Conservation (phyloP, 2,888 invertebrate species). For the Cremastinae sp. region DNA sequence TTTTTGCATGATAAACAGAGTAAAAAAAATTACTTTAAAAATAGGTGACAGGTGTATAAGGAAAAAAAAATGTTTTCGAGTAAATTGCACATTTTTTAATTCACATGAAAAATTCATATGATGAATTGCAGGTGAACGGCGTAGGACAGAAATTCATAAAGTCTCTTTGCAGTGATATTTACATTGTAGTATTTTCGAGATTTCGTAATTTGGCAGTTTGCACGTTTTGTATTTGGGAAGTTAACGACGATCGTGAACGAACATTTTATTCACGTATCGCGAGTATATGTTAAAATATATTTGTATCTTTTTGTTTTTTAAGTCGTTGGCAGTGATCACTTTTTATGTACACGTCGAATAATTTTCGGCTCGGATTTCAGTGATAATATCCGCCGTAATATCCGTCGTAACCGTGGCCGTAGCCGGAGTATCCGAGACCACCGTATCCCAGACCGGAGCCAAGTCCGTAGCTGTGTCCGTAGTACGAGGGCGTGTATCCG, state of each 20-base stretch:
- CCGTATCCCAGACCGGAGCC: constrained; percentile 67
- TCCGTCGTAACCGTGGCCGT: constrained; percentile 62
- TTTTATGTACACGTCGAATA: constrained; percentile 42
- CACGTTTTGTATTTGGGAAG: neutral
- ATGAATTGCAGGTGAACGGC: no score
- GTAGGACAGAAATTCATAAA: constrained; percentile 17
- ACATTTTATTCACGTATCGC: constrained; percentile 10
- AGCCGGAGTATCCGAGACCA: constrained; percentile 63
- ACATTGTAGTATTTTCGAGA: neutral
- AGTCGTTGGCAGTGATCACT: constrained; percentile 50
- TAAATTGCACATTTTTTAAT: constrained; percentile 32
- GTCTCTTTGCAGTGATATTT: constrained; percentile 42
- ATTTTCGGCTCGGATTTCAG: constrained; percentile 28
- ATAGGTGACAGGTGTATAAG: neutral
- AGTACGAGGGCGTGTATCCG: constrained; percentile 61
- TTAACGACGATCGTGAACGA: constrained; percentile 19
- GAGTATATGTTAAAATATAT: no score
- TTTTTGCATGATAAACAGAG: no score
- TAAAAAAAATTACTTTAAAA: no score
- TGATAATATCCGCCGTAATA: constrained; percentile 54
- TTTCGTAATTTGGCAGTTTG: constrained; percentile 16
- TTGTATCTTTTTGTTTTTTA: constrained; percentile 7
- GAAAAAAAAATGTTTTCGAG: constrained; percentile 5
- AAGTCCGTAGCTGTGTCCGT: constrained; percentile 64
- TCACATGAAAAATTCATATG: no score